phyloP scores from a whole-genome alignment of 2,888 invertebrate species.

The Scaptomyza tumidula region DNA sequence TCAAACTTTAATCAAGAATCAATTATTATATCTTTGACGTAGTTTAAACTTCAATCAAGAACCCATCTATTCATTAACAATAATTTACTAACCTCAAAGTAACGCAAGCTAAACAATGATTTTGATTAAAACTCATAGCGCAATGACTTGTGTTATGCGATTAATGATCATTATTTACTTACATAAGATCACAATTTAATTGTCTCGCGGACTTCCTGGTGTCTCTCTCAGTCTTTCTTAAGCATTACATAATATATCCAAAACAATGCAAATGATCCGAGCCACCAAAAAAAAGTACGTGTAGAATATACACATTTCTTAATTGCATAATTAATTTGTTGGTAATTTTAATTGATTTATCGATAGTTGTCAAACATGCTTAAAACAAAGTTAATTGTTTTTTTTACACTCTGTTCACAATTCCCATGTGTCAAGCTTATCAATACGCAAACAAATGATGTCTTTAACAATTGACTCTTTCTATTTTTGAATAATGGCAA shows the following conservation, averaged over 20 bases:
- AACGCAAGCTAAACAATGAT: constrained; percentile 19
- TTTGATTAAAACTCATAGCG: constrained; percentile 18
- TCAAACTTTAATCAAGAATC: neutral
- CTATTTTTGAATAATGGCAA: neutral
- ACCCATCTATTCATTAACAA: constrained; percentile 1
- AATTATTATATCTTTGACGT: neutral
- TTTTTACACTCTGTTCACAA: constrained; percentile 18
- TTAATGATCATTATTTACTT: constrained; percentile 49
- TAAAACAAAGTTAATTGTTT: constrained; percentile 12
- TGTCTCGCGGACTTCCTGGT: constrained; percentile 46
- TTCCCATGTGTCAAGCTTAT: constrained; percentile 47
- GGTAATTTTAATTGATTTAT: constrained; percentile 37
- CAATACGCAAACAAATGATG: constrained; percentile 3
- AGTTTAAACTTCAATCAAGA: constrained; percentile 11
- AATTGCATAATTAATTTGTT: constrained; percentile 43
- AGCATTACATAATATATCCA: constrained; percentile 39
- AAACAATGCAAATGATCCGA: constrained; percentile 13
- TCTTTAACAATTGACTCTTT: constrained; percentile 27
- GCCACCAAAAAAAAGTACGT: neutral
- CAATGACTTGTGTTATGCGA: constrained; percentile 36
- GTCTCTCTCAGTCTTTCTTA: neutral
- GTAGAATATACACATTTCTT: constrained; percentile 1
- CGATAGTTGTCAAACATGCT: constrained; percentile 30
- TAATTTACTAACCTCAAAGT: constrained; percentile 22
- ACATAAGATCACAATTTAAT: constrained; percentile 35